phyloP scores from a whole-genome alignment of 2,797 vertebrate species.

The Poecilia wingei region DNA sequence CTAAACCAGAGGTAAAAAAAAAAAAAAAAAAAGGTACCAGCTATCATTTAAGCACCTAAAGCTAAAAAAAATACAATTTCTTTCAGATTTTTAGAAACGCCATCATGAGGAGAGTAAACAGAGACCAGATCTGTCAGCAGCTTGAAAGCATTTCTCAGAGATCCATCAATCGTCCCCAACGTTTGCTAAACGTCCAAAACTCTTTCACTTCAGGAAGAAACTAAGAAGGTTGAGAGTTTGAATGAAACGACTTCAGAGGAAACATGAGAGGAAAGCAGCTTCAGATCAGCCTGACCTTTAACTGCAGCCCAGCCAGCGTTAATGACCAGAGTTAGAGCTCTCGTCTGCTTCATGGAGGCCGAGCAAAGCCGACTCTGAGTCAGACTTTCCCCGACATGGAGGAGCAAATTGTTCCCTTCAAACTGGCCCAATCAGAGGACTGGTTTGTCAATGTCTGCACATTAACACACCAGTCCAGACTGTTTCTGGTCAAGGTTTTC shows the following conservation, averaged over 20 bases:
- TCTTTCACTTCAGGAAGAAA: slow-evolving; percentile 8
- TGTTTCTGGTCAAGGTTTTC: slow-evolving; percentile 9
- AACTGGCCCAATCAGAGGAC: slow-evolving; percentile 18
- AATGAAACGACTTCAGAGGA: slow-evolving; percentile 2
- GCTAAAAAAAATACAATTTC: neutral
- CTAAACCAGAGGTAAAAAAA: neutral
- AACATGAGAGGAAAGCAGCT: slow-evolving; percentile 22
- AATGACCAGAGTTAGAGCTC: neutral
- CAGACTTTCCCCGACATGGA: neutral
- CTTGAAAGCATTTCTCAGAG: slow-evolving; percentile 43
- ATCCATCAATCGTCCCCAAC: slow-evolving; percentile 37
- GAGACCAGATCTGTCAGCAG: slow-evolving; percentile 21
- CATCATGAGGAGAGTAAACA: slow-evolving; percentile 17
- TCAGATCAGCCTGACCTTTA: slow-evolving; percentile 18
- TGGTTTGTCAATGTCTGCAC: neutral
- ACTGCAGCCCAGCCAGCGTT: slow-evolving; percentile 6
- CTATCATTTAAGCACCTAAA: neutral
- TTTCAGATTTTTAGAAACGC: slow-evolving; percentile 5
- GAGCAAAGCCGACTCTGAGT: slow-evolving; percentile 5
- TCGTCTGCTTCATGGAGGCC: neutral
- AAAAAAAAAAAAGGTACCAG: neutral
- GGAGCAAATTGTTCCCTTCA: neutral
- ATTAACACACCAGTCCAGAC: slow-evolving; percentile 13
- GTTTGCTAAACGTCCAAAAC: slow-evolving; percentile 5
- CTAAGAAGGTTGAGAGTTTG: slow-evolving; percentile 16